Percentiles rank a stretch among this genome's conserved stretches.
Evolutionary conservation across 2,888 invertebrate species (phyloP).

Genomic region (Zeuzera pyrina): DNA sequence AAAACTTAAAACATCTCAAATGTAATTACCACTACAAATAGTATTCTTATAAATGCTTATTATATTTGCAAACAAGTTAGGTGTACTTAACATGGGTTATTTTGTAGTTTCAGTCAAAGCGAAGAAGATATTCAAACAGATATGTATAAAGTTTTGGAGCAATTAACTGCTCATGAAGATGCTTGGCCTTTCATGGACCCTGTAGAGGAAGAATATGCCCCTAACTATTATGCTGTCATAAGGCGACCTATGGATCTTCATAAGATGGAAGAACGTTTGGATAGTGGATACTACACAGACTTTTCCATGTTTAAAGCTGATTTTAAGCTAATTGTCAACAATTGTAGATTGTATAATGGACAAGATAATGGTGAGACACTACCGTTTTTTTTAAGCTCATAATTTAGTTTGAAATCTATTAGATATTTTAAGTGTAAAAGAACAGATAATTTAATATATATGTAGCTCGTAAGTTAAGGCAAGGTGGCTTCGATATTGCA

Average conservation of each 20-base stretch:
- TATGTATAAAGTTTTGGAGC: slow-evolving; percentile 92
- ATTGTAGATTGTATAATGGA: slow-evolving; percentile 93
- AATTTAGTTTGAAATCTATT: no score
- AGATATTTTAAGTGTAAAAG: no score
- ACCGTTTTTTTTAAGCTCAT: no score
- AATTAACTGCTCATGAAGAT: slow-evolving; percentile 89
- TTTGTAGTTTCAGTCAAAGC: slow-evolving; percentile 81
- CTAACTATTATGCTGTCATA: slow-evolving; percentile 84
- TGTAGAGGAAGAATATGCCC: slow-evolving; percentile 93
- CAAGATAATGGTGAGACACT: slow-evolving; percentile 90
- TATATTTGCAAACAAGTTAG: no score
- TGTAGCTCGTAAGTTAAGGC: no score
- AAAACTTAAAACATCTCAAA: slow-evolving; percentile 78
- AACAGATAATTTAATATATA: no score
- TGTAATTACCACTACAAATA: slow-evolving; percentile 64
- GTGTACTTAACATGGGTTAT: no score
- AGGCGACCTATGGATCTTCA: slow-evolving; percentile 90
- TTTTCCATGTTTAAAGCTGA: slow-evolving; percentile 88
- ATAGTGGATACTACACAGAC: slow-evolving; percentile 84
- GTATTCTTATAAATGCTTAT: no score
- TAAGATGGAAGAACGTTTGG: slow-evolving; percentile 90
- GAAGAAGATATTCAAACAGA: slow-evolving; percentile 91
- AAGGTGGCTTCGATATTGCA: no score
- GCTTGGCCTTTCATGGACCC: slow-evolving; percentile 97
- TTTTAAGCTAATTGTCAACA: slow-evolving; percentile 93